Percentiles rank a stretch among this genome's conserved stretches.
Evolutionary conservation across 2,888 invertebrate species (phyloP).

Genomic region (Hydraecia micacea): DNA sequence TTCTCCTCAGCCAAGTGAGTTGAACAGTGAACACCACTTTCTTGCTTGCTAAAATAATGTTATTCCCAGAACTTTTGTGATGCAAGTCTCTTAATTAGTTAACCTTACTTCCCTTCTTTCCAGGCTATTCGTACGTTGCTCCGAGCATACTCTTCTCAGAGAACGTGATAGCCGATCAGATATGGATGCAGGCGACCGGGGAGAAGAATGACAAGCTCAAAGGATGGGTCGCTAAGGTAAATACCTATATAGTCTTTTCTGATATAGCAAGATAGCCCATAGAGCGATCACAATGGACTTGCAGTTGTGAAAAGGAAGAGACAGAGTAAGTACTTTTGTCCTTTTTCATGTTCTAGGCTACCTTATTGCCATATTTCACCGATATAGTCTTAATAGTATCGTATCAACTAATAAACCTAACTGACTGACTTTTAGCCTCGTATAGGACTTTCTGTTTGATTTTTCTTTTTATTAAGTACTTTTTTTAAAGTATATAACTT

Average conservation of each 20-base stretch:
- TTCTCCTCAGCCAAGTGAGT: not conserved
- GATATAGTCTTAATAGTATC: not conserved
- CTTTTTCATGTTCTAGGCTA: not conserved
- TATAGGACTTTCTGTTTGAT: no score
- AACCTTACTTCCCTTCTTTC: slow-evolving; percentile 59
- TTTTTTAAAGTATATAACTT: no score
- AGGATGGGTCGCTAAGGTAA: slow-evolving; percentile 90
- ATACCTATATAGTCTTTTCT: not conserved
- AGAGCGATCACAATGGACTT: not conserved
- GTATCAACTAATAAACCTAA: no score
- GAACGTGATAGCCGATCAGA: slow-evolving; percentile 94
- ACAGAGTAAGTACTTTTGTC: not conserved
- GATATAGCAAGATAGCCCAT: not conserved
- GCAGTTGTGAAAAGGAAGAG: not conserved
- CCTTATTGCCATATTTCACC: not conserved
- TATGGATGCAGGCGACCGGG: slow-evolving; percentile 90
- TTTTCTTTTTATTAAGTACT: no score
- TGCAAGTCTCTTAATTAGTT: not conserved
- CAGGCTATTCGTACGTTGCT: slow-evolving; percentile 98
- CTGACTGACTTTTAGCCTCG: no score
- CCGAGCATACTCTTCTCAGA: slow-evolving; percentile 96
- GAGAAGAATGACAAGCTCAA: slow-evolving; percentile 87
- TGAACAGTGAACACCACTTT: not conserved
- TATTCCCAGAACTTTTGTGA: not conserved
- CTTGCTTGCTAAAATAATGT: not conserved